Evolutionary conservation across 2,797 vertebrate genomes (phyloP), one percentile per base, ranked within the genome.

Genomic region (Poecilia gillii): DNA sequence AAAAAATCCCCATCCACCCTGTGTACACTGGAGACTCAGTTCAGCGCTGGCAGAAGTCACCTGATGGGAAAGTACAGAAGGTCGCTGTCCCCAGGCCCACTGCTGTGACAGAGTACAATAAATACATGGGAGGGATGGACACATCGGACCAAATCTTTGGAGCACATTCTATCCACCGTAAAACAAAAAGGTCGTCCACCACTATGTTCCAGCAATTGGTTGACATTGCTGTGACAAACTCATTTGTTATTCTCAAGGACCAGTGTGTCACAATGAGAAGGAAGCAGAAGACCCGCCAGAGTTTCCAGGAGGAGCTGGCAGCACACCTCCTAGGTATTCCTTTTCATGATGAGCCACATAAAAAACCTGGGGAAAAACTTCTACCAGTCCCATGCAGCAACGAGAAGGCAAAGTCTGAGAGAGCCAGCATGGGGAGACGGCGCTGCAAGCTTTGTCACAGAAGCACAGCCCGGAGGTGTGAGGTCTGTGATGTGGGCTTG

Each of bases 151-250:
- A 85, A 45, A 74, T 78, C 64, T 0, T 82, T 0, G 23, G 33
- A 0, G 71, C 59, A 16, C 45, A 77, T 6, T 23, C 49, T 0
- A 33, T 77, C 7, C 75, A 64, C 45, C 3, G 18, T 11, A 74
- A 79, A 68, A 80, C 80, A 5, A 80, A 6, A 16, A 79, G 84
- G 77, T 3, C 18, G 49, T 4, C 12, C 43, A 74, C 20, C 5
- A 73, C 79, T 14, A 41, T 78, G 3, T 73, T 79, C n/a, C 76
- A 78, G 16, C 76, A 76, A n/a, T 23, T 85, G 16, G 4, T 80
- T 6, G 77, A 74, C 74, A 84, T 53, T 39, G 53, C 71, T 39
- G 1, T 39, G 1, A 77, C 78, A 6, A 76, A 79, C n/a, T 13
- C 18, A 20, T 79, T 20, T 18, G 18, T 76, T 0, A 13, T 85